phyloP scores from a whole-genome alignment of 1,140 invertebrate genomes.

The Maniola jurtina region DNA sequence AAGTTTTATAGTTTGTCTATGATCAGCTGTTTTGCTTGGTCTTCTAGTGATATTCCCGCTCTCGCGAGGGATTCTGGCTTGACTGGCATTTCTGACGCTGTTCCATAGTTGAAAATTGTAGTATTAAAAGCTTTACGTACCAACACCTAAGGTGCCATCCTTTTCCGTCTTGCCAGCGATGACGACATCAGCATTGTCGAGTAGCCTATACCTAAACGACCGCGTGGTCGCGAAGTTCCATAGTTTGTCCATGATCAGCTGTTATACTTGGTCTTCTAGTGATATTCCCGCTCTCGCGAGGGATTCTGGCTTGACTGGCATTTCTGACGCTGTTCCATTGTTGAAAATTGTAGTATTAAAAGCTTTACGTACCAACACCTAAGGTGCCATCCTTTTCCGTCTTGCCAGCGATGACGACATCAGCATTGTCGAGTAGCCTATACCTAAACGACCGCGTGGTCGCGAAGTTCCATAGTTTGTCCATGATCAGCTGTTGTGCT shows the following conservation, averaged over 20 bases:
- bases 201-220: constrained; percentile 83
- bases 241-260: constrained; percentile 85
- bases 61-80: constrained; percentile 61
- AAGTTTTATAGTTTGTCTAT: constrained; percentile 87
- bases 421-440: constrained; percentile 85
- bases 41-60: constrained; percentile 81
- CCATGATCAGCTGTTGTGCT: constrained; percentile 83
- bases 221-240: constrained; percentile 86
- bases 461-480: constrained; percentile 87
- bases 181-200: constrained; percentile 88
- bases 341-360: constrained; percentile 37
- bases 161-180: constrained; percentile 84
- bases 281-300: constrained; percentile 74
- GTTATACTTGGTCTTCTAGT: constrained; percentile 84
- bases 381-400: constrained; percentile 85
- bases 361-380: constrained; percentile 79
- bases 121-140: constrained; percentile 44
- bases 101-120: constrained; percentile 53
- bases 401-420: constrained; percentile 85
- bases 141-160: constrained; percentile 85
- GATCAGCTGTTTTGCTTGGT: constrained; percentile 84
- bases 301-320: constrained; percentile 54
- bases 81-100: constrained; percentile 57
- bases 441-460: constrained; percentile 84
- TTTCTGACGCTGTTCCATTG: constrained; percentile 61